Conservation (phyloP, 2,888 invertebrate genomes). For the Leptothorax acervorum region DNA sequence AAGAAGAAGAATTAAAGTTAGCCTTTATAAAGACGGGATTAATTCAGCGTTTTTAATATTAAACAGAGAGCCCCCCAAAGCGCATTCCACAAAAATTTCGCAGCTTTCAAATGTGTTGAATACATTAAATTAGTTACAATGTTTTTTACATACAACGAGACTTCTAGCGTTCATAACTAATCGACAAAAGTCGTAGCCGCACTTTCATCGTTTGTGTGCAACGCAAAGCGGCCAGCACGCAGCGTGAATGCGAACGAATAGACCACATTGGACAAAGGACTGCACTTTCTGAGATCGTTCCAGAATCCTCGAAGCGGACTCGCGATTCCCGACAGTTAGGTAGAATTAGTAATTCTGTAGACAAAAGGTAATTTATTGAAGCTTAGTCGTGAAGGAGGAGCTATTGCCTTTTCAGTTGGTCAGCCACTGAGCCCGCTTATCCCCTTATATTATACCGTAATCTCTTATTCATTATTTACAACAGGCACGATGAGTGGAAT, state of each 20-base stretch:
- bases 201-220: conserved; percentile 36
- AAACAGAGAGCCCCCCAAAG: neutral
- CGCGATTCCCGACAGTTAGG: conserved; percentile 37
- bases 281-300: conserved; percentile 54
- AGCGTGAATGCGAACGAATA: conserved; percentile 58
- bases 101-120: conserved; percentile 18
- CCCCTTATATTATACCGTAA: conserved; percentile 48
- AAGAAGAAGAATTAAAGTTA: neutral
- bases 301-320: conserved; percentile 49
- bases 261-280: conserved; percentile 61
- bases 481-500: conserved; percentile 43
- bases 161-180: conserved; percentile 3
- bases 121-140: conserved; percentile 18
- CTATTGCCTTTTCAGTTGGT: conserved; percentile 32
- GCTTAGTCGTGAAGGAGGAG: conserved; percentile 40
- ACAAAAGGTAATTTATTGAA: conserved; percentile 73
- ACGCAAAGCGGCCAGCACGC: conserved; percentile 20
- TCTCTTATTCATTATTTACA: conserved; percentile 68
- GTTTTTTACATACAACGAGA: neutral
- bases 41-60: neutral
- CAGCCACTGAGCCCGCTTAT: conserved; percentile 46
- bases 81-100: neutral
- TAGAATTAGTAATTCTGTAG: conserved; percentile 68
- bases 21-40: neutral
- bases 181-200: conserved; percentile 25